Conservation (phyloP, 1,140 invertebrate genomes). For the Leptinotarsa lineolata region DNA sequence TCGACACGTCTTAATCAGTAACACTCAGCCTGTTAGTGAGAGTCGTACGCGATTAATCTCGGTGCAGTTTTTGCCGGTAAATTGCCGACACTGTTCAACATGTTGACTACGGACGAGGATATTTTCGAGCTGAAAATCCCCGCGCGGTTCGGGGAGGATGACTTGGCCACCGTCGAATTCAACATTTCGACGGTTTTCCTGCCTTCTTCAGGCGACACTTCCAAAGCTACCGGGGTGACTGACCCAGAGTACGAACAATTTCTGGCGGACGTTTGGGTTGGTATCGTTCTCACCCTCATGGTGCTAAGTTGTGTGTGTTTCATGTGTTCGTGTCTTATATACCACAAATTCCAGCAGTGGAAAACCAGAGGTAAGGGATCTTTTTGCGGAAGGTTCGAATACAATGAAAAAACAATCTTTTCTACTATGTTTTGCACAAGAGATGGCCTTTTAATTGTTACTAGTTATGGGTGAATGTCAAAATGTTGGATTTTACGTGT, state of each 20-base stretch:
- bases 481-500: too few relatives aligned
- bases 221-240: slow-evolving; percentile 30
- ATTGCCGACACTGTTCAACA: neutral
- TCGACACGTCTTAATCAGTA: too few relatives aligned
- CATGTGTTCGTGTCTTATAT: slow-evolving; percentile 65
- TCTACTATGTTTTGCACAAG: too few relatives aligned
- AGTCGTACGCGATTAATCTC: too few relatives aligned
- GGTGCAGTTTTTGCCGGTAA: too few relatives aligned
- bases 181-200: slow-evolving; percentile 34
- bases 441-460: too few relatives aligned
- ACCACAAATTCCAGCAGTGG: slow-evolving; percentile 71
- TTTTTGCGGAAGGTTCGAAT: too few relatives aligned
- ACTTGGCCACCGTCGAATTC: slow-evolving; percentile 25
- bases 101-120: slow-evolving; percentile 18
- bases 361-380: slow-evolving; percentile 64
- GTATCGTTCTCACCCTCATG: slow-evolving; percentile 63
- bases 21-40: too few relatives aligned
- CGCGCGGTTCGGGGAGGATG: neutral
- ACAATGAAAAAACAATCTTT: too few relatives aligned
- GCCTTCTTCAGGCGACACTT: neutral
- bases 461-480: too few relatives aligned
- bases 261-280: slow-evolving; percentile 66
- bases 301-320: slow-evolving; percentile 65
- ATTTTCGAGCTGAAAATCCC: slow-evolving; percentile 7
- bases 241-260: slow-evolving; percentile 57